phyloP scores from a whole-genome alignment of 1,140 invertebrate species.

The Monochamus saltuarius region DNA sequence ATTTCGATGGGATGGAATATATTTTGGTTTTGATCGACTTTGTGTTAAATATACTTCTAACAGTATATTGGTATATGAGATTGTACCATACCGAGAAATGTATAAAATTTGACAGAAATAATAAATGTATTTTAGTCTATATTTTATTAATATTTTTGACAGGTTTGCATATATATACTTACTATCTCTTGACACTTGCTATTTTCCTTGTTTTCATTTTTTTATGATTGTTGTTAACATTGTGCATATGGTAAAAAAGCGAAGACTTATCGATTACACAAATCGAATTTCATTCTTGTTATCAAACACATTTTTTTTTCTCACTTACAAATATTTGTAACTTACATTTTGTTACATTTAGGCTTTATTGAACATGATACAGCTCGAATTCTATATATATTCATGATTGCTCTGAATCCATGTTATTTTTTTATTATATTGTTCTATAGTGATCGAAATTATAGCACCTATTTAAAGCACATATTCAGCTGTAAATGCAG shows the following conservation, averaged over 20 bases:
- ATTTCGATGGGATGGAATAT: constrained; percentile 4
- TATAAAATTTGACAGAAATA: constrained; percentile 9
- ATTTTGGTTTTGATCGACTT: constrained; percentile 3
- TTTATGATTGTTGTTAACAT: constrained; percentile 26
- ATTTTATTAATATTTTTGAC: neutral
- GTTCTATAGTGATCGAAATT: too few species aligned
- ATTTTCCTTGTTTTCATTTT: constrained; percentile 3
- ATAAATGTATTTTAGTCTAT: constrained; percentile 16
- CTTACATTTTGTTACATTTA: too few species aligned
- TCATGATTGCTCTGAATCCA: neutral
- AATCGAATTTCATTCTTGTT: too few species aligned
- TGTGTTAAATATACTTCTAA: constrained; percentile 10
- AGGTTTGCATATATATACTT: neutral
- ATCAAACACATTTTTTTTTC: neutral
- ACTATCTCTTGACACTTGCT: neutral
- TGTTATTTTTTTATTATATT: too few species aligned
- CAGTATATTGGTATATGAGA: constrained; percentile 16
- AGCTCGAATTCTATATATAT: too few species aligned
- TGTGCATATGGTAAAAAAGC: constrained; percentile 14
- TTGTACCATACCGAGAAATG: constrained; percentile 12
- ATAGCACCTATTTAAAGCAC: too few species aligned
- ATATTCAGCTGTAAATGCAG: too few species aligned
- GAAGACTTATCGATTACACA: neutral
- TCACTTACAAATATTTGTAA: too few species aligned
- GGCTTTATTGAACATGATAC: too few species aligned